Conservation (phyloP, 2,888 invertebrate species). For the Anagyrus pseudococci region DNA sequence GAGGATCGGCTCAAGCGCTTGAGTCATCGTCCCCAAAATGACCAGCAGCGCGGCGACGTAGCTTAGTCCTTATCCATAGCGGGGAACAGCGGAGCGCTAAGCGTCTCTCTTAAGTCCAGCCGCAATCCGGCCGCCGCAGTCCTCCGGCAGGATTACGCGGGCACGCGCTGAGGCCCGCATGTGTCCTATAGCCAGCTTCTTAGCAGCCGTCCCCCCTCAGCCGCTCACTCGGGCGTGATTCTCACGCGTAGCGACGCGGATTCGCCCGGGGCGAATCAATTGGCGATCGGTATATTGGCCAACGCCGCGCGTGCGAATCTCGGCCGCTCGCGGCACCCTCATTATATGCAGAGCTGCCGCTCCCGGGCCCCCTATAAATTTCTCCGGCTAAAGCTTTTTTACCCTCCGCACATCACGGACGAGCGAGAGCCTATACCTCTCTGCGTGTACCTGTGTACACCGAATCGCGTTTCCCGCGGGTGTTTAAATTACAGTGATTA, state of each 20-base stretch:
- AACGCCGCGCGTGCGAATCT: conserved; percentile 15
- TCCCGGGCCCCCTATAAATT: conserved; percentile 18
- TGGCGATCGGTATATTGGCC: not conserved
- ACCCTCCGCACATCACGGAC: too few species aligned
- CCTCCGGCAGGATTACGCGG: not conserved
- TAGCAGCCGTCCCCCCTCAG: not conserved
- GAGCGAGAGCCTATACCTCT: conserved; percentile 5
- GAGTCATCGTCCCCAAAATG: too few species aligned
- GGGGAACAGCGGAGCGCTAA: too few species aligned
- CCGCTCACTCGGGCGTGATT: conserved; percentile 2
- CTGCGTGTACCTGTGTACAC: not conserved
- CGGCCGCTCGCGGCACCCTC: not conserved
- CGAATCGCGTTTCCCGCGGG: conserved; percentile 28
- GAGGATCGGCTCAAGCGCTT: too few species aligned
- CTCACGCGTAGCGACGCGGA: conserved; percentile 19
- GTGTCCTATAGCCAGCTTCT: not conserved
- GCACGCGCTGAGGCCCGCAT: not conserved
- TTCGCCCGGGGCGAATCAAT: conserved; percentile 8
- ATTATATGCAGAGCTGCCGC: not conserved
- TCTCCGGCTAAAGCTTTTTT: not conserved
- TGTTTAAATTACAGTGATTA: conserved; percentile 36
- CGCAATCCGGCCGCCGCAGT: not conserved
- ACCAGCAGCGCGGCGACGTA: too few species aligned
- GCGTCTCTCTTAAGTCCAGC: too few species aligned
- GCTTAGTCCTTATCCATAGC: not conserved